Evolutionary conservation across 2,888 invertebrate genomes (phyloP).

Genomic region (Maniola hyperantus): DNA sequence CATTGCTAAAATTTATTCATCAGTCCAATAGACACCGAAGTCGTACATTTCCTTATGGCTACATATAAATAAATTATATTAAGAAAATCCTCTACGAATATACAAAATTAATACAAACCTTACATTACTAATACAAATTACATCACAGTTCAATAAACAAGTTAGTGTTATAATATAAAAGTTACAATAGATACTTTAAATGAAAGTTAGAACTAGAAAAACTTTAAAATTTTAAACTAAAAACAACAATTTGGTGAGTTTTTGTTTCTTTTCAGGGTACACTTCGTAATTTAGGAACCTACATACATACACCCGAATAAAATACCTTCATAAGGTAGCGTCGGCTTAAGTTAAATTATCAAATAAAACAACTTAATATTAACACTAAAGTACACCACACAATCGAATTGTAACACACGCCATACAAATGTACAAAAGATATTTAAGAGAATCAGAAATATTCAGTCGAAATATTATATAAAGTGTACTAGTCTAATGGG

Average conservation of each 20-base stretch:
- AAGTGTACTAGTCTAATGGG: slow-evolving; percentile 58
- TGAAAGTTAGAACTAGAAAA: slow-evolving; percentile 58
- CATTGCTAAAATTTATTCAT: slow-evolving; percentile 53
- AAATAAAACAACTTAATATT: slow-evolving; percentile 38
- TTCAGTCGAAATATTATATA: slow-evolving; percentile 68
- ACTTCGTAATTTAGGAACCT: slow-evolving; percentile 74
- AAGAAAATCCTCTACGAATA: slow-evolving; percentile 79
- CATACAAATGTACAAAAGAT: slow-evolving; percentile 66
- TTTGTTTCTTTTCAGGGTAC: slow-evolving; percentile 54
- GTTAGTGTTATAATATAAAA: slow-evolving; percentile 65
- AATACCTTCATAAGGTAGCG: slow-evolving; percentile 65
- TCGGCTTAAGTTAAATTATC: slow-evolving; percentile 46
- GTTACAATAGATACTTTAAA: slow-evolving; percentile 73
- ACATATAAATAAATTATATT: slow-evolving; percentile 80
- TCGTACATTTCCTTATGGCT: slow-evolving; percentile 63
- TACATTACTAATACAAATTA: slow-evolving; percentile 81
- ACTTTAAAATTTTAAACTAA: slow-evolving; percentile 58
- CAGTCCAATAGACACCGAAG: slow-evolving; percentile 48
- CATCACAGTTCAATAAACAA: slow-evolving; percentile 83
- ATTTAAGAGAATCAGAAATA: slow-evolving; percentile 50
- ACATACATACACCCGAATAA: slow-evolving; percentile 50
- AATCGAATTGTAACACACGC: slow-evolving; percentile 47
- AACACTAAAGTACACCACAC: slow-evolving; percentile 43
- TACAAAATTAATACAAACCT: slow-evolving; percentile 81
- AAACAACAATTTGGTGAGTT: slow-evolving; percentile 75